Conservation (phyloP, 2,113 vertebrate species). For the Clarias magur region DNA sequence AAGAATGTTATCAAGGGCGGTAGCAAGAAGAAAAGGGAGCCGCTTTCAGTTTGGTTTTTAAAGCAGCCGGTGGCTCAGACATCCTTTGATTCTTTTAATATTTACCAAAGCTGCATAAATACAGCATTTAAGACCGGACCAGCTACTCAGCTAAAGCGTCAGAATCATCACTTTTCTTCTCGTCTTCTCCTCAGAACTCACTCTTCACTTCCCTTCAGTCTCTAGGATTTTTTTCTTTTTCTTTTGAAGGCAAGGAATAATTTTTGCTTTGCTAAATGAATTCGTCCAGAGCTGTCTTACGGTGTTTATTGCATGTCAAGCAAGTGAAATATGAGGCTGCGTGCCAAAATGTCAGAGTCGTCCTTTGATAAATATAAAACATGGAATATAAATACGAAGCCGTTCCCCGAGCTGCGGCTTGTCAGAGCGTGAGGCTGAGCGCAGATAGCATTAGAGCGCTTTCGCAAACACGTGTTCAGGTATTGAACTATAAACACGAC, state of each 20-base stretch:
- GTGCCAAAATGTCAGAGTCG: slow-evolving; percentile 32
- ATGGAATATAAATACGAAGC: slow-evolving; percentile 10
- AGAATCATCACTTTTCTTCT: background rate
- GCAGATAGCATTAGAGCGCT: background rate
- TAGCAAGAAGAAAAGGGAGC: no score
- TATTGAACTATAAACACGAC: background rate
- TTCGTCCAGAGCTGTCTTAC: background rate
- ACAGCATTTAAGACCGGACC: background rate
- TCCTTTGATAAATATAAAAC: slow-evolving; percentile 32
- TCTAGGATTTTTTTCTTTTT: background rate
- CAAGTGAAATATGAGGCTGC: slow-evolving; percentile 34
- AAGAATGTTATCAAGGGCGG: no score
- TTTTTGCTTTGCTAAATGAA: slow-evolving; percentile 25
- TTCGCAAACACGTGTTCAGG: background rate
- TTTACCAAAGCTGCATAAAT: background rate
- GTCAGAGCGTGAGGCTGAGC: background rate
- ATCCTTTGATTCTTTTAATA: background rate
- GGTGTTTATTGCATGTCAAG: slow-evolving; percentile 35
- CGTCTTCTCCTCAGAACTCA: background rate
- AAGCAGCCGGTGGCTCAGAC: background rate
- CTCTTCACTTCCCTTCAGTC: background rate
- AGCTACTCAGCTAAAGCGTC: background rate
- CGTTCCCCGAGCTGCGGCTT: background rate
- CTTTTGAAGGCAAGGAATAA: background rate
- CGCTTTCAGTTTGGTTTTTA: no score